Evolutionary conservation across 2,797 vertebrate genomes (phyloP), one percentile per base, ranked within the genome.

Genomic region (Peromyscus eremicus): DNA sequence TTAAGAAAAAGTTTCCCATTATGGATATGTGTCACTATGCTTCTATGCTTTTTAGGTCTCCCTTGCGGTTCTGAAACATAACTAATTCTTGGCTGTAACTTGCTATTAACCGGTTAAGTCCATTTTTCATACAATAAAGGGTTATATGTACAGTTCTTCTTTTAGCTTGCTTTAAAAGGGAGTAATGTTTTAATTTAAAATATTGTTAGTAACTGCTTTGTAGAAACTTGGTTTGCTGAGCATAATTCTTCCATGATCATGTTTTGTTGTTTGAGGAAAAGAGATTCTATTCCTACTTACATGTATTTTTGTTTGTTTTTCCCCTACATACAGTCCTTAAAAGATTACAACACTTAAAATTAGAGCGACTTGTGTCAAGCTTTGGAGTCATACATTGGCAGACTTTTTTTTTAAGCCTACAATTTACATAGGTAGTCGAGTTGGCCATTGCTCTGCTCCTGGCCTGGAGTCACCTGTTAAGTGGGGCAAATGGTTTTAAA

Each of bases 121-220:
- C 97, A 98, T 98, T 97, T 98, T 98, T 70, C 96, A 83, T 96
- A 97, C 94, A 97, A 92, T 96, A 97, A 94, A 97, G 97, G 96
- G 81, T 97, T 98, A 98, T 98, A 98, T 98, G 98, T 98, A 98
- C 96, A 98, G 95, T 98, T 98, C 98, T 97, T 98, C 93, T 97
- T 97, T 97, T 98, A 97, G 95, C 98, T 98, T 98, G 94, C 98
- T 98, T 98, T 85, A 94, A 98, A 98, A 97, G 97, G 97, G 97
- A 98, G 98, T 98, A 98, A 98, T 98, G 98, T 98, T 98, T 99
- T 98, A 98, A 98, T 98, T 98, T 98, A 98, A 98, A 98, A 98
- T 98, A 98, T 97, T 98, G 96, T 98, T 98, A 96, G 91, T 89
- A 96, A 98, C 97, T 97, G 96, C 95, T 98, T 98, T 97, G 71